Percentiles rank a stretch among this genome's conserved stretches.
Conservation (phyloP, 2,113 vertebrate species). For the Tragelaphus strepsiceros region DNA sequence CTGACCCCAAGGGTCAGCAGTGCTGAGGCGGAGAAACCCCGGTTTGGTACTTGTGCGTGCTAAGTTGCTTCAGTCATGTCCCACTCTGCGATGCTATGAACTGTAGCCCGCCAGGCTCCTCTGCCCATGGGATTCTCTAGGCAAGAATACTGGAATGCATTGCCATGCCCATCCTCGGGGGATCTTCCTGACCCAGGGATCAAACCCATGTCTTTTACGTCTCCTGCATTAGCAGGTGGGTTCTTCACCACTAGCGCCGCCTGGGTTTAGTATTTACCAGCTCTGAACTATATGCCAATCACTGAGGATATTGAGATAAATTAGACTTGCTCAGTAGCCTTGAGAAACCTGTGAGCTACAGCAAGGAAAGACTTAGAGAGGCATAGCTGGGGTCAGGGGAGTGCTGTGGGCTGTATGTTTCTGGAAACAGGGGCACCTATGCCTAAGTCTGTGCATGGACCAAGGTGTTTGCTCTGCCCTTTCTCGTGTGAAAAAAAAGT, state of each 20-base stretch:
- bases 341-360: background rate
- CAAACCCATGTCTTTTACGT: accelerated
- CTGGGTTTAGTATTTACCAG: background rate
- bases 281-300: background rate
- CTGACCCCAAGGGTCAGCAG: background rate
- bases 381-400: no score
- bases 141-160: background rate
- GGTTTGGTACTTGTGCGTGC: accelerated
- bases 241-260: background rate
- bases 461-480: background rate
- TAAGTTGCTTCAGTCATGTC: background rate
- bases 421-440: background rate
- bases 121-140: background rate
- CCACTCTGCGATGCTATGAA: background rate
- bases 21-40: background rate
- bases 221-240: background rate
- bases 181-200: background rate
- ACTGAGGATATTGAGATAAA: background rate
- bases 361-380: background rate
- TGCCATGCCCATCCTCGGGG: background rate
- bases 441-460: background rate
- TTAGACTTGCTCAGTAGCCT: background rate
- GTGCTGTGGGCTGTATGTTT: background rate
- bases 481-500: background rate
- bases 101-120: background rate